These are phyloP conservation scores for Conus ventricosus DNA, from an alignment of 1,140 invertebrate species.

Conservation along the genomic window DNA sequence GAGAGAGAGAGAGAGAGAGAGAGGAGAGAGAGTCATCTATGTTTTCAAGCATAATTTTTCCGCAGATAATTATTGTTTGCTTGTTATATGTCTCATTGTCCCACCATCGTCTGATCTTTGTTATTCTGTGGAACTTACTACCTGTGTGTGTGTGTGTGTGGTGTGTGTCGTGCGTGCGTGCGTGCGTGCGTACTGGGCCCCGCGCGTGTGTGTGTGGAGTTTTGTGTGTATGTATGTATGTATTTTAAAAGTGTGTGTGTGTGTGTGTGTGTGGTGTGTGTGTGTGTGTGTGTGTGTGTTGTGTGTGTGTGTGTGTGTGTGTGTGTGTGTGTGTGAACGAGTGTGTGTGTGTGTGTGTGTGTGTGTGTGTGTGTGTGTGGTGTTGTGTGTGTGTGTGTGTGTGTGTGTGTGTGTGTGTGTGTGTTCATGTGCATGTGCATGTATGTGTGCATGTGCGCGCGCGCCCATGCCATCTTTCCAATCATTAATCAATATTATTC, in stretches of 20 bases:
- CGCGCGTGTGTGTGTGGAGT: not conserved
- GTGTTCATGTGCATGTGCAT: not conserved
- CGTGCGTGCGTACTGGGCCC: no score
- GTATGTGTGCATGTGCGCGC: not conserved
- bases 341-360: slow-evolving; percentile 8
- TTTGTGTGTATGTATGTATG: not conserved
- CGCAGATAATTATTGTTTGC: not conserved
- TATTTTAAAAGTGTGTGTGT: not conserved
- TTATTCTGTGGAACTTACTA: not conserved
- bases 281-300: not conserved
- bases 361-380: not conserved
- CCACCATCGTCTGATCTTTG: not conserved
- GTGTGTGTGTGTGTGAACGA: not conserved
- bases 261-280: slow-evolving; percentile 14
- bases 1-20: no score
- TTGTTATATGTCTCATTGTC: no score
- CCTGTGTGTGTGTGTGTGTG: not conserved
- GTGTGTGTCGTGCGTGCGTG: not conserved
- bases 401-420: not conserved
- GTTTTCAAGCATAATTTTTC: not conserved
- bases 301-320: not conserved
- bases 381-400: not conserved
- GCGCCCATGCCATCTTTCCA: no score
- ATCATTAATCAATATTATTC: no score
- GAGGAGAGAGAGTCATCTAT: no score